These are phyloP conservation scores for Morone chrysops DNA, from an alignment of 2,113 vertebrate species.

Conservation along the genomic window DNA sequence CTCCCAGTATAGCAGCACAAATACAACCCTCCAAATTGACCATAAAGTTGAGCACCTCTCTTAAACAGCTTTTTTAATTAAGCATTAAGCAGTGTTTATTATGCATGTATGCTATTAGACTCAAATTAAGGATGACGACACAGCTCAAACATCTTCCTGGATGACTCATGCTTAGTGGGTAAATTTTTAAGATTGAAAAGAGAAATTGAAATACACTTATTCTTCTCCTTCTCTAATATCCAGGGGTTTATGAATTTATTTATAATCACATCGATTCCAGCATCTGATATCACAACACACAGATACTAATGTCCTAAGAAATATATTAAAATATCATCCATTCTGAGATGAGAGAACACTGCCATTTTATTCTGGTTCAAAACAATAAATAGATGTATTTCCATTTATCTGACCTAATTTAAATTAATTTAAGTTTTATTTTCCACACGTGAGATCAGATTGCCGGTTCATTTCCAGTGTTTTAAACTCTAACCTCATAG, in stretches of 20 bases:
- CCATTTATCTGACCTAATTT: not conserved
- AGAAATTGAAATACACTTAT: not conserved
- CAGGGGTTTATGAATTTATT: not conserved
- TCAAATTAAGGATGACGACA: conserved; percentile 24
- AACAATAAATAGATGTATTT: not conserved
- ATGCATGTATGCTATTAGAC: conserved; percentile 19
- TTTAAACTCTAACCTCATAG: too few relatives aligned
- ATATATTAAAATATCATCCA: not conserved
- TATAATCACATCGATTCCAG: not conserved
- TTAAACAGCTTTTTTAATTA: not conserved
- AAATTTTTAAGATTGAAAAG: conserved; percentile 5
- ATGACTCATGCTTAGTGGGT: conserved; percentile 30
- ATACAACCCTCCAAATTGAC: not conserved
- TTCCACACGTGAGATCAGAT: not conserved
- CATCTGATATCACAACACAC: not conserved
- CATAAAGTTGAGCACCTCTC: not conserved
- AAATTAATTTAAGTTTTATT: not conserved
- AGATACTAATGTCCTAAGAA: not conserved
- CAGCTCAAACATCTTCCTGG: conserved; percentile 10
- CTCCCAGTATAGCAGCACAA: not conserved
- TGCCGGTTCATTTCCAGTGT: not conserved
- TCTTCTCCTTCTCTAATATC: not conserved
- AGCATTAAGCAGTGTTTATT: conserved; percentile 6
- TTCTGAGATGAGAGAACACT: not conserved
- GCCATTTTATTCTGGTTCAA: not conserved